Percentiles rank a stretch among this genome's conserved stretches.
Conservation (phyloP, 2,113 vertebrate species). For the Nesogale talazaci region DNA sequence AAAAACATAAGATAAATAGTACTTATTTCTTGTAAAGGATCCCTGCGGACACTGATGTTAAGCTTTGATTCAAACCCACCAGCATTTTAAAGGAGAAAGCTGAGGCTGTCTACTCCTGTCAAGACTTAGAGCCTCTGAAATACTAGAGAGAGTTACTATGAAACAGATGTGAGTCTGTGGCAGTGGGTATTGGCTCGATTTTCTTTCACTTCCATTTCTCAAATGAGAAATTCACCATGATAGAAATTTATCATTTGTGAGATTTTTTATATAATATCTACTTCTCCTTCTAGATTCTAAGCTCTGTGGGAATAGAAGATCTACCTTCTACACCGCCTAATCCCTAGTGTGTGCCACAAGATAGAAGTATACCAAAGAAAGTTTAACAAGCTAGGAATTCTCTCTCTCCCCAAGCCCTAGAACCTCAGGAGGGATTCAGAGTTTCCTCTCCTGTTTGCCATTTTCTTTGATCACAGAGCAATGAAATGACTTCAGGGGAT, state of each 20-base stretch:
- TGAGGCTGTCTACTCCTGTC: no score
- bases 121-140: no score
- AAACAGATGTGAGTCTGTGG: no score
- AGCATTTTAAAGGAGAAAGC: no score
- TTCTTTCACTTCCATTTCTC: no score
- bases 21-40: neutral
- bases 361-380: neutral
- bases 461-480: slow-evolving; percentile 15
- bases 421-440: neutral
- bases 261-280: neutral
- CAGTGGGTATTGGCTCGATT: no score
- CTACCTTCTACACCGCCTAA: neutral
- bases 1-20: slow-evolving; percentile 5
- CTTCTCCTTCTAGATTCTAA: neutral
- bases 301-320: slow-evolving; percentile 5
- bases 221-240: no score
- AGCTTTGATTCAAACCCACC: no score
- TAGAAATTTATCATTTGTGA: neutral
- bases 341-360: neutral
- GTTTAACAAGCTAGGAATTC: neutral
- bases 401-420: neutral
- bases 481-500: neutral
- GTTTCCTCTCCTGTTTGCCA: neutral
- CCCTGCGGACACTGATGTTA: no score
- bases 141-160: no score